Evolutionary conservation across 1,140 invertebrate genomes (phyloP).

Genomic region (Portunus trituberculatus): DNA sequence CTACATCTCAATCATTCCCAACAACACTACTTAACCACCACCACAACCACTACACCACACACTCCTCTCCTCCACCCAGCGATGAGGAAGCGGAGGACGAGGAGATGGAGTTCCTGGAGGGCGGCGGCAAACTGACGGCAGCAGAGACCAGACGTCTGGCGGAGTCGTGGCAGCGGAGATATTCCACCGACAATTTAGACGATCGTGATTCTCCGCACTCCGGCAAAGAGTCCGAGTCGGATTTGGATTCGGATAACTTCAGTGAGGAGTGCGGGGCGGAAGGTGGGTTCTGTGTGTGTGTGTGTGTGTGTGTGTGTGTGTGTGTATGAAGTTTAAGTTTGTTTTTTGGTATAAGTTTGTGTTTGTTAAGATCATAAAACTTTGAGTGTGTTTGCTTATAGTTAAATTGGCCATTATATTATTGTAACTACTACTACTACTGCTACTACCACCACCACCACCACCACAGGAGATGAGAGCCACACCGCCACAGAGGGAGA

Average conservation of each 20-base stretch:
- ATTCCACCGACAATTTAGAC: slow-evolving; percentile 82
- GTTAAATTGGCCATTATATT: neutral
- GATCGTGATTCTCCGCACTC: slow-evolving; percentile 80
- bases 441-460: slow-evolving; percentile 31
- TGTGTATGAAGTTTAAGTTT: too few relatives aligned
- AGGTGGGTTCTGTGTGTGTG: slow-evolving; percentile 80
- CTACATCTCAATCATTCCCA: too few relatives aligned
- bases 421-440: neutral
- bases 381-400: too few relatives aligned
- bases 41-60: slow-evolving; percentile 44
- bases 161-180: slow-evolving; percentile 84
- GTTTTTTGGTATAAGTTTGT: too few relatives aligned
- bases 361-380: too few relatives aligned
- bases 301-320: too few relatives aligned
- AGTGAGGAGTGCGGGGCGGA: slow-evolving; percentile 85
- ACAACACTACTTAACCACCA: neutral
- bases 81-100: slow-evolving; percentile 78
- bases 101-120: slow-evolving; percentile 65
- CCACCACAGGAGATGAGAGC: slow-evolving; percentile 85
- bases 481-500: slow-evolving; percentile 88
- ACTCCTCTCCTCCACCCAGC: slow-evolving; percentile 78
- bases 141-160: slow-evolving; percentile 85
- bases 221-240: slow-evolving; percentile 65
- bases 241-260: slow-evolving; percentile 83
- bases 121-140: slow-evolving; percentile 82